Percentiles rank a stretch among this genome's conserved stretches.
These are phyloP conservation scores for Grapholita molesta DNA, from an alignment of 1,140 invertebrate species.

Conservation along the genomic window DNA sequence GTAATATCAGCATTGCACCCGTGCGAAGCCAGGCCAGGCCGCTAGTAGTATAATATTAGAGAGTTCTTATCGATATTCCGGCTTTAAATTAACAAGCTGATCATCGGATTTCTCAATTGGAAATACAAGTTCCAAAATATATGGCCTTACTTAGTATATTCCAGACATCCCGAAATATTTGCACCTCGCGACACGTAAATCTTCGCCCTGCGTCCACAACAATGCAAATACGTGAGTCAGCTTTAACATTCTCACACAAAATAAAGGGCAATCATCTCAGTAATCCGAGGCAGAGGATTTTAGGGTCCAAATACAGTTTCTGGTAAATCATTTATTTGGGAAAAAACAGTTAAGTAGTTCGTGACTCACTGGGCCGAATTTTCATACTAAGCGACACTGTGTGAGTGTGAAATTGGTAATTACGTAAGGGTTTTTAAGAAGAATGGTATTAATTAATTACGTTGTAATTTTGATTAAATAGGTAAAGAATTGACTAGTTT, in stretches of 20 bases:
- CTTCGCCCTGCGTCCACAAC: background rate
- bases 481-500: too few species aligned
- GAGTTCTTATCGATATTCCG: background rate
- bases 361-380: too few species aligned
- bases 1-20: too few species aligned
- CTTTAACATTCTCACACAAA: background rate
- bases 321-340: too few species aligned
- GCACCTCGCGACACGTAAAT: background rate
- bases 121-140: background rate
- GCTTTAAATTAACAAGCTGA: background rate
- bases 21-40: too few species aligned
- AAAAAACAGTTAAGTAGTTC: too few species aligned
- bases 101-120: background rate
- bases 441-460: too few species aligned
- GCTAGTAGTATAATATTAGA: too few species aligned
- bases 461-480: too few species aligned
- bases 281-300: background rate
- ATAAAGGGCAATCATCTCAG: constrained; percentile 13
- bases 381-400: too few species aligned
- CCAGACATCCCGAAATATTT: constrained; percentile 3
- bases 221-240: constrained; percentile 16
- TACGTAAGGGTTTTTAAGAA: too few species aligned
- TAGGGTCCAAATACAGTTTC: background rate
- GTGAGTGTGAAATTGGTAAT: too few species aligned
- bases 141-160: background rate